Evolutionary conservation across 2,888 invertebrate genomes (phyloP).

Genomic region (Syrphus vitripennis): DNA sequence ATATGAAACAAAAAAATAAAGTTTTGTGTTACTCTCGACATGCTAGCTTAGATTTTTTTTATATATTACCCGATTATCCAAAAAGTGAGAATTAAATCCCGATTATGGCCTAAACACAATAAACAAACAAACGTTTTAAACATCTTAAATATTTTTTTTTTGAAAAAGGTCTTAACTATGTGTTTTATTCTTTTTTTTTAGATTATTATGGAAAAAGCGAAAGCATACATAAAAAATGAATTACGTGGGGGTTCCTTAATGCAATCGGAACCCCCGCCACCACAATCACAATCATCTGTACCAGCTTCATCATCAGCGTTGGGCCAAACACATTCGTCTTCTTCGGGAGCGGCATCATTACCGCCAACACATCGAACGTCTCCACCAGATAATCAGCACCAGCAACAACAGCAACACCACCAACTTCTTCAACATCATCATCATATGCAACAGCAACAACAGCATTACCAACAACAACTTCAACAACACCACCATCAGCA

Average conservation of each 20-base stretch:
- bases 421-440: conserved; percentile 49
- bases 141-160: background rate
- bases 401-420: conserved; percentile 58
- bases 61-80: too few relatives aligned
- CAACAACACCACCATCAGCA: conserved; percentile 69
- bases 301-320: conserved; percentile 55
- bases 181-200: conserved; percentile 19
- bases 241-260: conserved; percentile 82
- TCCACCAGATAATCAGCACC: conserved; percentile 54
- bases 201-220: conserved; percentile 85
- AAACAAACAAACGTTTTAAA: too few relatives aligned
- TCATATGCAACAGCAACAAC: conserved; percentile 46
- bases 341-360: conserved; percentile 53
- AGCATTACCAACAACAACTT: conserved; percentile 37
- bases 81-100: too few relatives aligned
- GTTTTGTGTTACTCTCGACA: too few relatives aligned
- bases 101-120: too few relatives aligned
- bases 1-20: too few relatives aligned
- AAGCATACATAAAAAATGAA: conserved; percentile 88
- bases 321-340: conserved; percentile 57
- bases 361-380: conserved; percentile 58
- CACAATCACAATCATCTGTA: conserved; percentile 71
- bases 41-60: too few relatives aligned
- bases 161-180: background rate
- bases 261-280: conserved; percentile 72